Conservation (phyloP, 2,888 invertebrate species). For the Charanyca ferruginea region DNA sequence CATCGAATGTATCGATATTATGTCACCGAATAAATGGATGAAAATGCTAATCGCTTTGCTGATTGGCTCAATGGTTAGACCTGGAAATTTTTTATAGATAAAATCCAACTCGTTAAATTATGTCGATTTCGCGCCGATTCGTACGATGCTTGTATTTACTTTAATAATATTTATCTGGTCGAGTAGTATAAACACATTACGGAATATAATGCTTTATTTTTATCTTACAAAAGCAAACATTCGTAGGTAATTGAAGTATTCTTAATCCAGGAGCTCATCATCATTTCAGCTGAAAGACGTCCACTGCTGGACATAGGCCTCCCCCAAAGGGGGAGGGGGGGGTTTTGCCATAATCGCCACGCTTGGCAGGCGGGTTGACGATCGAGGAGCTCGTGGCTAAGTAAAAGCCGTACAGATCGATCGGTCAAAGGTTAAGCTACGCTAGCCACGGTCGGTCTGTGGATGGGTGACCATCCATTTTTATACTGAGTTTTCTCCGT, state of each 20-base stretch:
- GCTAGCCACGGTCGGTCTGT: too few relatives aligned
- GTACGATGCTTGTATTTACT: not conserved
- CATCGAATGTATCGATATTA: conserved; percentile 23
- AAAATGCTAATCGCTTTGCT: conserved; percentile 31
- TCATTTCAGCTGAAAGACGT: too few relatives aligned
- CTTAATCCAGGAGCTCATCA: conserved; percentile 3
- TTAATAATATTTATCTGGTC: not conserved
- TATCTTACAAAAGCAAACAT: conserved; percentile 14
- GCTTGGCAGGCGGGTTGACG: too few relatives aligned
- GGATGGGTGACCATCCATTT: too few relatives aligned
- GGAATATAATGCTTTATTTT: not conserved
- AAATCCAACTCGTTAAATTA: not conserved
- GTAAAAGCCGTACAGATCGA: too few relatives aligned
- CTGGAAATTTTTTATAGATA: conserved; percentile 12
- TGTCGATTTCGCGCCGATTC: not conserved
- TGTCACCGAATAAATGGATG: conserved; percentile 11
- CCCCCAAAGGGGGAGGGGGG: too few relatives aligned
- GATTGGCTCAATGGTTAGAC: not conserved
- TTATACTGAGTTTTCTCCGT: too few relatives aligned
- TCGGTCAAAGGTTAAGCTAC: too few relatives aligned
- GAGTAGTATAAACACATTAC: not conserved
- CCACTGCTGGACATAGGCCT: too few relatives aligned
- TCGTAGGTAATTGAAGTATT: conserved; percentile 22
- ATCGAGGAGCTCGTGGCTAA: too few relatives aligned
- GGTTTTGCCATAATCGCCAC: too few relatives aligned